A percentile compares a stretch with the other conserved stretches of the same genome.
Evolutionary conservation across 2,888 invertebrate genomes (phyloP).

Genomic region (Cephus rjabovi): DNA sequence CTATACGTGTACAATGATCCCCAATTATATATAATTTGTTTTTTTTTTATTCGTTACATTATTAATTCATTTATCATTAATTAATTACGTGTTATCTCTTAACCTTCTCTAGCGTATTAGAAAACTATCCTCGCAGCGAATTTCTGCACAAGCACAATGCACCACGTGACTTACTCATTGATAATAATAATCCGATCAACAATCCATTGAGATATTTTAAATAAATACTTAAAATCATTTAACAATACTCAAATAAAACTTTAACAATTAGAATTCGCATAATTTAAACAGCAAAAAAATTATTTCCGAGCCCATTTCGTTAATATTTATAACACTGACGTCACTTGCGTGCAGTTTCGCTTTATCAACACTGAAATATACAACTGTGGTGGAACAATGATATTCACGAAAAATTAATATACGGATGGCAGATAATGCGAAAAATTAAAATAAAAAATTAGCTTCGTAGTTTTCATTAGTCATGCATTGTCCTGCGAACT

Average conservation of each 20-base stretch:
- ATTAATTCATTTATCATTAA: slow-evolving; percentile 3
- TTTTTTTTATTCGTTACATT: slow-evolving; percentile 1
- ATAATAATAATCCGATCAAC: neutral
- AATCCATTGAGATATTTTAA: neutral
- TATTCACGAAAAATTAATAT: neutral
- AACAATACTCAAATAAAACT: neutral
- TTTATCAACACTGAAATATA: neutral
- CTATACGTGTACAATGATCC: slow-evolving; percentile 43
- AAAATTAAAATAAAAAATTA: neutral
- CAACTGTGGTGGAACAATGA: neutral
- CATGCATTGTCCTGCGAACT: neutral
- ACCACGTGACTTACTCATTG: neutral
- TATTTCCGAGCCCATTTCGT: neutral
- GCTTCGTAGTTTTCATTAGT: neutral
- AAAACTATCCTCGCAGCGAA: neutral
- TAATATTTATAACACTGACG: neutral
- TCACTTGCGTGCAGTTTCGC: no score
- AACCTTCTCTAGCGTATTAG: neutral
- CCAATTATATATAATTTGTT: slow-evolving; percentile 19
- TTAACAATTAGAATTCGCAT: neutral
- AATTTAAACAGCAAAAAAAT: neutral
- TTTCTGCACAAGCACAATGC: neutral
- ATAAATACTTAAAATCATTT: neutral
- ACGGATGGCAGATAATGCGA: neutral
- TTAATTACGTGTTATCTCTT: slow-evolving; percentile 27